Evolutionary conservation across 1,140 invertebrate genomes (phyloP), one percentile per base, ranked within the genome.

Genomic region (Conopomorpha cramerella): DNA sequence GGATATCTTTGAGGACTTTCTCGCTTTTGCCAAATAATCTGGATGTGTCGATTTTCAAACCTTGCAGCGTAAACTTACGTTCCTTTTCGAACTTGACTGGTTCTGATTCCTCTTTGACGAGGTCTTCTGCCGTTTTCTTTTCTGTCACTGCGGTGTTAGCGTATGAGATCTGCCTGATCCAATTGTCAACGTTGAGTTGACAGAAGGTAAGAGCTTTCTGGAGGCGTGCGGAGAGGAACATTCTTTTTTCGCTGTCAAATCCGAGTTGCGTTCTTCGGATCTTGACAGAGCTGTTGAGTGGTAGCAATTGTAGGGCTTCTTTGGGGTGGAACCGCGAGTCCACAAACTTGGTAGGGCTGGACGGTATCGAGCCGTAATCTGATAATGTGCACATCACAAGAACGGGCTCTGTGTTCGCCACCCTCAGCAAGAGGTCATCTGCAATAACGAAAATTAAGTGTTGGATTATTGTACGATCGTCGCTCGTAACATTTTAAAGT

Each of bases 181-280:
- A 78, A 55, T 76, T 73, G 63, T 79, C 77, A 67, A 77, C 72
- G 44, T 83, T 82, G 16, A 82, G 71, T 68, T 83, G 81, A 67
- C 81, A 83, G 62, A 81, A 83, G 59, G 80, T 82, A 38, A 83
- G 70, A 61, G 82, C 80, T 64, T 82, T 83, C 48, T 83, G 81
- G 30, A 83, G 79, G 49, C 80, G 80, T 7, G 78, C 66, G 52
- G 82, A 82, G 39, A 81, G 76, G 49, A 82, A 77, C 81, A 83
- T 81, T 27, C 80, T 64, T 44, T 83, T 81, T 42, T 83, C 82
- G 33, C 58, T 77, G 18, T 82, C 82, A 44, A 81, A 83, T 37
- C 82, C 81, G 30, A 83, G 59, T 42, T 78, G 71, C 2, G 79
- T 79, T 41, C 79, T 78, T 2, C 80, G 57, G 30, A 83, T 48